These are phyloP conservation scores for Drosophila lowei DNA, from an alignment of 1,140 invertebrate species.

Conservation along the genomic window DNA sequence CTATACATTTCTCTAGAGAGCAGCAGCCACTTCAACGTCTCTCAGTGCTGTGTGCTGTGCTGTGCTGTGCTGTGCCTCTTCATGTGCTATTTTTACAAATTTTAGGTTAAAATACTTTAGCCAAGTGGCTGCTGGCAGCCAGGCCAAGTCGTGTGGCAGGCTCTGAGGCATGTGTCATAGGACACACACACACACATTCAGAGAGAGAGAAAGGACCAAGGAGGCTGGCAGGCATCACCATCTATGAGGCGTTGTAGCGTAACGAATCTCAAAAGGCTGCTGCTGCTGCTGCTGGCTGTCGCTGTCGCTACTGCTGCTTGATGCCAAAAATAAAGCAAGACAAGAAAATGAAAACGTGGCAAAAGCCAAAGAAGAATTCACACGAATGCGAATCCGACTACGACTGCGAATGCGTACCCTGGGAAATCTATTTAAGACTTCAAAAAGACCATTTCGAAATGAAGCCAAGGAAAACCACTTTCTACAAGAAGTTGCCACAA, in stretches of 20 bases:
- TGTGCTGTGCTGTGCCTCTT: constrained; percentile 32
- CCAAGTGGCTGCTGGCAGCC: constrained; percentile 64
- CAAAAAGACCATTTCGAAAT: background rate
- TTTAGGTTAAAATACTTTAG: constrained; percentile 76
- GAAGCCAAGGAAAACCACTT: too few relatives aligned
- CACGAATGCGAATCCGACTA: constrained; percentile 2
- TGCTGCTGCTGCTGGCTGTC: constrained; percentile 8
- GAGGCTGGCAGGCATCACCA: constrained; percentile 16
- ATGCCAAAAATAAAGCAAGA: constrained; percentile 70
- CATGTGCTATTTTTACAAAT: constrained; percentile 73
- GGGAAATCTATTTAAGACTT: constrained; percentile 54
- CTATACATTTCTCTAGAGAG: too few relatives aligned
- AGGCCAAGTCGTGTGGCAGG: constrained; percentile 29
- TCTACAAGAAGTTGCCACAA: too few relatives aligned
- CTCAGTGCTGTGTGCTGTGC: background rate
- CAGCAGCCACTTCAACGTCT: too few relatives aligned
- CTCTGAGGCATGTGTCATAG: constrained; percentile 36
- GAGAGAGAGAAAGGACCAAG: constrained; percentile 32
- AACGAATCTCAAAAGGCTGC: constrained; percentile 64
- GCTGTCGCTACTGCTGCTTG: constrained; percentile 46
- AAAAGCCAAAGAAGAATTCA: constrained; percentile 48
- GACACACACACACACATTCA: constrained; percentile 21
- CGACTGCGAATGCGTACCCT: constrained; percentile 16
- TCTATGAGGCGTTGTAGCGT: constrained; percentile 56
- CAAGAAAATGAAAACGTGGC: constrained; percentile 46